Evolutionary conservation across 2,888 invertebrate species (phyloP).

Genomic region (Phyllotreta cruciferae): DNA sequence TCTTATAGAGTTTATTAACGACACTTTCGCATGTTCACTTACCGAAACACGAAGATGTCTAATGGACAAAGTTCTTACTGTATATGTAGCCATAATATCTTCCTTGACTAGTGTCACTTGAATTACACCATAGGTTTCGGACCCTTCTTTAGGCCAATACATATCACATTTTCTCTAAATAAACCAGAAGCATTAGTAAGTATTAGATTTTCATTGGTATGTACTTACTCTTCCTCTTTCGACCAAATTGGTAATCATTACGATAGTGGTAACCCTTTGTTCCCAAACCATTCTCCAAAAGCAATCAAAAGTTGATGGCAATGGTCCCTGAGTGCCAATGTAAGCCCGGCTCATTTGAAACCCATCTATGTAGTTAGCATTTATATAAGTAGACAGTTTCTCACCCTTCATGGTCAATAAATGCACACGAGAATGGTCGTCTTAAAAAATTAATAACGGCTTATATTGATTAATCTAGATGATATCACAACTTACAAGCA

Average conservation of each 20-base stretch:
- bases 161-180: slow-evolving; percentile 92
- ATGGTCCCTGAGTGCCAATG: slow-evolving; percentile 95
- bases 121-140: slow-evolving; percentile 86
- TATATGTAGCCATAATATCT: slow-evolving; percentile 93
- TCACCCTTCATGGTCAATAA: slow-evolving; percentile 78
- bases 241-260: slow-evolving; percentile 97
- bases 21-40: slow-evolving; percentile 18
- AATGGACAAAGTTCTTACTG: slow-evolving; percentile 83
- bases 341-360: slow-evolving; percentile 86
- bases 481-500: slow-evolving; percentile 75
- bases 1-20: background rate
- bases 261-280: slow-evolving; percentile 90
- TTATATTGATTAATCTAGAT: too few relatives aligned
- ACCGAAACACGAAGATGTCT: slow-evolving; percentile 74
- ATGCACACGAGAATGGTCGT: slow-evolving; percentile 90
- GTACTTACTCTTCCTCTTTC: slow-evolving; percentile 91
- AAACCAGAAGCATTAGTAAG: background rate
- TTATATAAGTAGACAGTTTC: slow-evolving; percentile 84
- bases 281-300: slow-evolving; percentile 99
- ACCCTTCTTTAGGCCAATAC: slow-evolving; percentile 97
- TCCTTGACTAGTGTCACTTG: slow-evolving; percentile 89
- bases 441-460: slow-evolving; percentile 57
- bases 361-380: slow-evolving; percentile 96
- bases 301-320: slow-evolving; percentile 91
- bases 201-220: too few relatives aligned